Percentiles rank a stretch among this genome's conserved stretches.
phyloP scores from a whole-genome alignment of 2,113 vertebrate species.

The Sinosuthora webbiana region DNA sequence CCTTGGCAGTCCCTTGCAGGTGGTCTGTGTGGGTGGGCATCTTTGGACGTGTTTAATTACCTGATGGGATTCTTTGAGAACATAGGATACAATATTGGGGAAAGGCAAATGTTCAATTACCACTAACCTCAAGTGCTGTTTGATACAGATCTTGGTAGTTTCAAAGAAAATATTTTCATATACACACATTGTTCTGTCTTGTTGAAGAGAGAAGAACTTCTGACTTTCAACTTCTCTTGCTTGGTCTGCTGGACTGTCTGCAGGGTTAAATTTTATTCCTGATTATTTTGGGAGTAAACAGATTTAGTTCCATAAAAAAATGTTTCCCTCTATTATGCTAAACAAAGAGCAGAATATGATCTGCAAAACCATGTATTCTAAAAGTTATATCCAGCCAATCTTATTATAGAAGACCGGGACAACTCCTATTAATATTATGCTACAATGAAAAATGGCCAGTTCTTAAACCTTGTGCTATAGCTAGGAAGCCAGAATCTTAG shows the following conservation, averaged over 20 bases:
- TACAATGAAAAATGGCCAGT: not conserved
- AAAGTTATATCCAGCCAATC: not conserved
- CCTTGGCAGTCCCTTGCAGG: not conserved
- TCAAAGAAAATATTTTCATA: not conserved
- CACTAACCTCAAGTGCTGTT: constrained; percentile 14
- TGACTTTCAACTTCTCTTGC: not conserved
- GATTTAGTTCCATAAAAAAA: not conserved
- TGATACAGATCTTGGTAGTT: constrained; percentile 10
- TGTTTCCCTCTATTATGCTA: not conserved
- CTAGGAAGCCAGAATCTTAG: not conserved
- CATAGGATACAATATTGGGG: not conserved
- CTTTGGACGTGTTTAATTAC: not conserved
- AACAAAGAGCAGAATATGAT: not conserved
- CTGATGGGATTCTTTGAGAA: not conserved
- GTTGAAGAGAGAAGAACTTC: not conserved
- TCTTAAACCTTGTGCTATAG: not conserved
- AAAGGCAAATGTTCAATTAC: not conserved
- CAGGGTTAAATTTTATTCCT: not conserved
- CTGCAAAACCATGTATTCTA: not conserved
- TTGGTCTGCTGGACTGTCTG: not conserved
- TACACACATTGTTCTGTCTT: not conserved
- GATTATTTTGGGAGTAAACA: not conserved
- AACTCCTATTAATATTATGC: not conserved
- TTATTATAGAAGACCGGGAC: not conserved
- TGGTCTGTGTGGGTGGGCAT: not conserved